phyloP scores from a whole-genome alignment of 2,113 vertebrate species.

The Etia nguti region DNA sequence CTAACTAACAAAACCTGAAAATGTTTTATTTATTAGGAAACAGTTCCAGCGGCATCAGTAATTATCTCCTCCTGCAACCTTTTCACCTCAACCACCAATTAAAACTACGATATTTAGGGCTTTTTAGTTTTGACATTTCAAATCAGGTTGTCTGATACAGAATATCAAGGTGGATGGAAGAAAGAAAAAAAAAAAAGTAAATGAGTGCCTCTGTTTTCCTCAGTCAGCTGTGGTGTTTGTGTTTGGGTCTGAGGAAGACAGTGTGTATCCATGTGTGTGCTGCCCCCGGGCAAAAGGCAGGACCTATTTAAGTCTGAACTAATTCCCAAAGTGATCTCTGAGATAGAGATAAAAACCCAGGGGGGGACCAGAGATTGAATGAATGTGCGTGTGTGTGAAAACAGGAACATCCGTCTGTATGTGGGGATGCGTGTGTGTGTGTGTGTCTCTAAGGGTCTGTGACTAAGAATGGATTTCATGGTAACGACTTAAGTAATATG shows the following conservation, averaged over 20 bases:
- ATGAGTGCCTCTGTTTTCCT: background rate
- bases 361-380: background rate
- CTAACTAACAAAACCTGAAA: background rate
- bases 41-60: background rate
- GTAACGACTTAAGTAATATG: conserved; percentile 11
- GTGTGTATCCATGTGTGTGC: background rate
- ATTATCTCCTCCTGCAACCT: background rate
- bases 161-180: background rate
- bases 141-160: background rate
- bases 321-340: conserved; percentile 26
- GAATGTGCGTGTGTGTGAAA: background rate
- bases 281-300: background rate
- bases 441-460: background rate
- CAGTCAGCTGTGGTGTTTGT: background rate
- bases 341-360: conserved; percentile 7
- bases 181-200: background rate
- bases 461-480: conserved; percentile 32
- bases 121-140: background rate
- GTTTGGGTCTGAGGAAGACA: background rate
- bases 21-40: background rate
- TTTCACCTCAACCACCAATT: background rate
- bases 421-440: background rate
- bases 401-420: background rate
- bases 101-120: background rate
- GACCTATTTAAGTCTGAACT: conserved; percentile 17